These are phyloP conservation scores for Epinotia ramella DNA, from an alignment of 2,888 invertebrate species.

Conservation along the genomic window DNA sequence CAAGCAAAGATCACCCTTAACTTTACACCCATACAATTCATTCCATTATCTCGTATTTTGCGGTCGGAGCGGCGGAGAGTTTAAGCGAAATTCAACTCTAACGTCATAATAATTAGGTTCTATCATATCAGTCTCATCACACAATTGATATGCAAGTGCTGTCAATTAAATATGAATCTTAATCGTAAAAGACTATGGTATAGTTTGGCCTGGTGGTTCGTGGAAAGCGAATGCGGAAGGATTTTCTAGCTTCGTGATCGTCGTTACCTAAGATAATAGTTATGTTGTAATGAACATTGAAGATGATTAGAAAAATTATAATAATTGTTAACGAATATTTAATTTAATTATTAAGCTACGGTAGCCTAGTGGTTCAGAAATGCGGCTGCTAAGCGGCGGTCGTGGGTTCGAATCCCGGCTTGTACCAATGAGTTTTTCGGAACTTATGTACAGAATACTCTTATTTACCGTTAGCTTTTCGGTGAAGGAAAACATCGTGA, in stretches of 20 bases:
- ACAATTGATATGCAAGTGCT: neutral
- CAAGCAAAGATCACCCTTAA: constrained; percentile 17
- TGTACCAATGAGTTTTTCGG: no score
- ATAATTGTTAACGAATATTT: neutral
- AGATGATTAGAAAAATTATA: constrained; percentile 19
- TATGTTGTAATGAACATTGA: constrained; percentile 28
- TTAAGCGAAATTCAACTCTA: constrained; percentile 16
- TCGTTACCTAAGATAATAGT: constrained; percentile 33
- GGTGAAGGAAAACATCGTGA: no score
- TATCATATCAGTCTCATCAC: neutral
- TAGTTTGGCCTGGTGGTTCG: neutral
- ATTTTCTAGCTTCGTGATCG: constrained; percentile 25
- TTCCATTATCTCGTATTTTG: neutral
- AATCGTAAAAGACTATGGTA: neutral
- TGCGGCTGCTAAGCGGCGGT: no score
- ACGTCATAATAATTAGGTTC: neutral
- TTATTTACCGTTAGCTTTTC: no score
- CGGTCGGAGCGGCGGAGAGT: neutral
- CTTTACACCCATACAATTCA: neutral
- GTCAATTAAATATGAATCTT: constrained; percentile 24
- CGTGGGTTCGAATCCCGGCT: no score
- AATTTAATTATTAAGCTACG: no score
- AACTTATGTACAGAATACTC: no score
- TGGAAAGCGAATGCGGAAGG: constrained; percentile 28
- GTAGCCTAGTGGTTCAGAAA: no score